phyloP scores from a whole-genome alignment of 2,797 vertebrate species.

The Fundulus diaphanus region DNA sequence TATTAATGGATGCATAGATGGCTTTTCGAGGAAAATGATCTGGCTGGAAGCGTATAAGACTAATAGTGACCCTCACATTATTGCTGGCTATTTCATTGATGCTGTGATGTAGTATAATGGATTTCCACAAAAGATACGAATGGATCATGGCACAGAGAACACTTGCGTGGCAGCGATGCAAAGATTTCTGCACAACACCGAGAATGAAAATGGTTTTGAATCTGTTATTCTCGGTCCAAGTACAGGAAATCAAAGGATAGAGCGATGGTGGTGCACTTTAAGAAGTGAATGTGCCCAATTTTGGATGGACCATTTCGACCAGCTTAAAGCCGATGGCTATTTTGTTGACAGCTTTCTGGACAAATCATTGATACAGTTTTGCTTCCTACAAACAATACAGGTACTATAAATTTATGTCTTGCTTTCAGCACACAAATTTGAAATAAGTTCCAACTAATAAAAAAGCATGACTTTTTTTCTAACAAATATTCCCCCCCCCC shows the following conservation, averaged over 20 bases:
- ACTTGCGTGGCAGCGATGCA: background rate
- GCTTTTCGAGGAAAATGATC: conserved; percentile 1
- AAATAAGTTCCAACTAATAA: no score
- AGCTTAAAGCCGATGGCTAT: conserved; percentile 15
- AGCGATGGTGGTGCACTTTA: no score
- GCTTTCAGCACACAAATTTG: no score
- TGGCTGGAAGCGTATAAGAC: conserved; percentile 3
- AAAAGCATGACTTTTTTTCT: no score
- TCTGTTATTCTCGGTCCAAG: no score
- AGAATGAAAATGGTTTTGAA: no score
- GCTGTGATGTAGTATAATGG: background rate
- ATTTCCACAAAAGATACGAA: background rate
- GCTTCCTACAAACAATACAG: conserved; percentile 15
- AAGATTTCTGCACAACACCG: no score
- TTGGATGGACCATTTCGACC: conserved; percentile 7
- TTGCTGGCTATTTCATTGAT: background rate
- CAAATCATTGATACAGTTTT: conserved; percentile 23
- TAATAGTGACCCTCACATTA: background rate
- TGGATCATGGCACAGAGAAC: background rate
- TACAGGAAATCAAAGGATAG: no score
- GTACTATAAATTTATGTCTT: conserved; percentile 6
- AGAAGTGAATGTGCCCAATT: conserved; percentile 16
- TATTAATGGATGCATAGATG: conserved; percentile 18
- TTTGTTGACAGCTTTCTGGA: conserved; percentile 11
- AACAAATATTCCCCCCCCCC: no score